Evolutionary conservation across 2,797 vertebrate genomes (phyloP), one percentile per base, ranked within the genome.

Genomic region (Hapalemur alaotrensis): DNA sequence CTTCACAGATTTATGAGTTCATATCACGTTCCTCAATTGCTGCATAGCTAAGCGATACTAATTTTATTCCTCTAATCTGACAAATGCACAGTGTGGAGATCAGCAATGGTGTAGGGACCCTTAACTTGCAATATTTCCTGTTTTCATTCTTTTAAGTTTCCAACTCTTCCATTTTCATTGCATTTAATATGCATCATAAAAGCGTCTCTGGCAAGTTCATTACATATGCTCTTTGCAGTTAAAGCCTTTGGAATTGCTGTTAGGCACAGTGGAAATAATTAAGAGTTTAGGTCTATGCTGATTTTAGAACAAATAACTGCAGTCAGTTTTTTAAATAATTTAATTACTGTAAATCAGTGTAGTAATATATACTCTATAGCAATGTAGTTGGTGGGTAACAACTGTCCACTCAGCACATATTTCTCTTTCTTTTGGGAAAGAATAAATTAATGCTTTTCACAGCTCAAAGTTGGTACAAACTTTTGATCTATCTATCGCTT

Each of bases 241-340:
- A 73, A 17, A 78, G 32, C 35, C 57, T 85, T 95, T 82, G 61
- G 89, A 92, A 92, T 72, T 92, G 78, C 95, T 86, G 6, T 93
- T 96, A 92, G 81, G 81, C 61, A 85, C 48, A 93, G 88, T 75
- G 50, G 69, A 95, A 93, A 96, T 97, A 95, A 94, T 95, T 90
- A 95, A 80, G 52, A 89, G 32, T 25, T 67, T 92, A 54, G 10
- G 57, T 80, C 57, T 65, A 23, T 73, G 50, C 38, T 93, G 88
- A 92, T 61, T 86, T 95, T 96, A 95, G 73, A 94, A 88, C 38
- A 95, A 96, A 92, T 89, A 92, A 92, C 14, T 89, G 18, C 30
- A 91, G 73, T 94, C 25, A 57, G 43, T 83, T 96, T 96, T 46
- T 85, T 25, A 78, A 92, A 93, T 78, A 88, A 84, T 41, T 95